Percentiles rank a stretch among this genome's conserved stretches.
These are phyloP conservation scores for Brotula barbata DNA, from an alignment of 2,797 vertebrate genomes.

Conservation along the genomic window DNA sequence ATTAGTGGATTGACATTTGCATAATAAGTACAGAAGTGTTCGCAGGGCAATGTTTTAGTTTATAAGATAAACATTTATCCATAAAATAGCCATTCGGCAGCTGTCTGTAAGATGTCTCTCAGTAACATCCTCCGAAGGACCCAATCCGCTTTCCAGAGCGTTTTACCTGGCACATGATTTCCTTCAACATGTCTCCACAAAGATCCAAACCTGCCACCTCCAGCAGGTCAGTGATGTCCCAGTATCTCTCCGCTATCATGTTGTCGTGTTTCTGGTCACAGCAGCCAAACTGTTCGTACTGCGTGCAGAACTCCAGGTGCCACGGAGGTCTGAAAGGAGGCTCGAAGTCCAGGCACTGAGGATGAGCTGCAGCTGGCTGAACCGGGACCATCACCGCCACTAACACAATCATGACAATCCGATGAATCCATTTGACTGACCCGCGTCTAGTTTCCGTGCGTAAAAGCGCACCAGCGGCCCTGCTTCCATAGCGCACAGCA, in stretches of 20 bases:
- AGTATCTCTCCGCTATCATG: slow-evolving; percentile 80
- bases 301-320: slow-evolving; percentile 84
- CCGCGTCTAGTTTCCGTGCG: slow-evolving; percentile 25
- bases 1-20: too few relatives aligned
- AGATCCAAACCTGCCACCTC: slow-evolving; percentile 63
- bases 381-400: slow-evolving; percentile 35
- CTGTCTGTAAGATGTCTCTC: not conserved
- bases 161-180: slow-evolving; percentile 86
- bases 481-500: slow-evolving; percentile 19
- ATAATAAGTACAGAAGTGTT: too few relatives aligned
- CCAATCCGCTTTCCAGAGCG: too few relatives aligned
- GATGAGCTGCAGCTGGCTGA: slow-evolving; percentile 73
- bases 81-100: too few relatives aligned
- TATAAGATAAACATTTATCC: too few relatives aligned
- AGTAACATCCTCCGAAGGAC: not conserved
- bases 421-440: slow-evolving; percentile 1
- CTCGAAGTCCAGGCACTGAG: slow-evolving; percentile 86
- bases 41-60: too few relatives aligned
- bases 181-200: slow-evolving; percentile 82
- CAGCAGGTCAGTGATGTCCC: slow-evolving; percentile 80
- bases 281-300: slow-evolving; percentile 85
- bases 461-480: slow-evolving; percentile 45
- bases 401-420: slow-evolving; percentile 15
- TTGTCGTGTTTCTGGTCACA: slow-evolving; percentile 82
- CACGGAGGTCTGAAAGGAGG: slow-evolving; percentile 80